Conservation (phyloP, 2,888 invertebrate genomes). For the Epiblema foenella region DNA sequence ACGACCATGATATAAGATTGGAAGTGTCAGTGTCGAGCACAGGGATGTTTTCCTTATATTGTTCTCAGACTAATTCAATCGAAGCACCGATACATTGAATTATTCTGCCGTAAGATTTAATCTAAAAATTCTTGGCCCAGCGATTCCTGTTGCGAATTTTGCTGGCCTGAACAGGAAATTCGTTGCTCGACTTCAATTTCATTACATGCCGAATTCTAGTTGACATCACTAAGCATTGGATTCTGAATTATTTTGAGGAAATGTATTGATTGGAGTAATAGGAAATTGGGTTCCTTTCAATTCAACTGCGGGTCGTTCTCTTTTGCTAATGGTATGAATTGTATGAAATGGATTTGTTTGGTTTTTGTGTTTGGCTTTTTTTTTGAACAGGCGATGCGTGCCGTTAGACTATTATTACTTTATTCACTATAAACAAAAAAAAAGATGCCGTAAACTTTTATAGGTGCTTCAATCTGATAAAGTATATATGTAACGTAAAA, state of each 20-base stretch:
- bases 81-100: conserved; percentile 25
- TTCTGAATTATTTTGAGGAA: conserved; percentile 10
- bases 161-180: conserved; percentile 45
- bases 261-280: not conserved
- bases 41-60: too few species aligned
- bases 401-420: too few species aligned
- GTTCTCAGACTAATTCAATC: conserved; percentile 16
- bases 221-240: conserved; percentile 30
- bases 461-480: too few species aligned
- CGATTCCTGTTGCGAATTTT: conserved; percentile 28
- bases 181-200: conserved; percentile 48
- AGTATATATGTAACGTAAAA: too few species aligned
- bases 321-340: not conserved
- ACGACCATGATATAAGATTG: too few species aligned
- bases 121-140: conserved; percentile 51
- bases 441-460: too few species aligned
- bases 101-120: conserved; percentile 51
- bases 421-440: too few species aligned
- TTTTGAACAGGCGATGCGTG: too few species aligned
- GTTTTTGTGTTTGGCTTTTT: not conserved
- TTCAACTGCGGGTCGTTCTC: not conserved
- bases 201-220: conserved; percentile 49
- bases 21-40: too few species aligned
- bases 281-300: conserved; percentile 6
- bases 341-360: not conserved